Base-by-base conservation (phyloP, 1,140 invertebrate genomes). In the Brachionus koreanus region DNA sequence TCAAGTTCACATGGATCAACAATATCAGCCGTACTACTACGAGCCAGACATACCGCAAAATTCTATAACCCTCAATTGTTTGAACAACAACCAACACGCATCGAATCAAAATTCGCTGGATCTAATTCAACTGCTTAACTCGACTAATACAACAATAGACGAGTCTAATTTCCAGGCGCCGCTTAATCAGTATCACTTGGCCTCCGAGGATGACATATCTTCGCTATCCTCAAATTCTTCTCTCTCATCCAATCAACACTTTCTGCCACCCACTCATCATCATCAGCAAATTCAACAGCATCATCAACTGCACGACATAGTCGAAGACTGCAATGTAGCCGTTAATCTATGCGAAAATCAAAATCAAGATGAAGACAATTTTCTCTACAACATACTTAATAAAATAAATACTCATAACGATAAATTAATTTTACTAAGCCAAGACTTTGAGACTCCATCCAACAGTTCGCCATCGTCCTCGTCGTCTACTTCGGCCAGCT, bases 71-170 rank as follows among this genome's bases (percentile, higher is more conserved):
- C 23, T 74, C 0, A 74, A 74, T 39, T 74, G 69, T 33, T 33
- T 74, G 19, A 74, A 79, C 49, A 65, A 79, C 33, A 61, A 37
- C 10, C 49, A 79, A 37, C 16, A 57, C 10, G 49, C 42, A 16
- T 61, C 76, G 76, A 57, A 79, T 16, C 43, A 52, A 52, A 77
- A 52, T 29, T 61, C 43, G 7, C 19, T 65, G 12, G 76, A 79
- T 29, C 23, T 79, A 37, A 79, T 79, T 33, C 76, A 79, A 79
- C 29, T 79, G 37, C 39, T 79, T 5, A 79, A 79, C 37, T 74
- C 69, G 37, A 74, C 69, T 6, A 74, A 74, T 25, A 74, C 37
- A 2, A 74, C 69, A 5, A 74, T 74, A 13, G 69, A 74, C 10
- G 69, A 74, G 16, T 1, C 39, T 3, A 46, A 29, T 23, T 74